Conservation (phyloP, 2,113 vertebrate species). For the Natator depressus region DNA sequence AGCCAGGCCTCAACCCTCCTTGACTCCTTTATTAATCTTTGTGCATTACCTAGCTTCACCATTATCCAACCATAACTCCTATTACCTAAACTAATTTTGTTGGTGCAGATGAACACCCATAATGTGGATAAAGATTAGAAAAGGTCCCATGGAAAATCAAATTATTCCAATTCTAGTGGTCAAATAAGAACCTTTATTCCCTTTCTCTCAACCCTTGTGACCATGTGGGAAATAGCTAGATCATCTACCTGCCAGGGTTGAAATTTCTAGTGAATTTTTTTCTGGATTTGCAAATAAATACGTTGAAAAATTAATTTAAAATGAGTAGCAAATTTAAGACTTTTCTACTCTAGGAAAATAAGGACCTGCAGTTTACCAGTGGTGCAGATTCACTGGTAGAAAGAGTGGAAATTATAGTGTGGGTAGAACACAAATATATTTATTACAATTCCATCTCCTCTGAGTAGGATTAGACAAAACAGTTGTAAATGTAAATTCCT, state of each 20-base stretch:
- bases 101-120: neutral
- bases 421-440: neutral
- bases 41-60: neutral
- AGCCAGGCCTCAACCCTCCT: slow-evolving; percentile 43
- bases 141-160: neutral
- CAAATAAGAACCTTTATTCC: neutral
- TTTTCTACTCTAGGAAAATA: neutral
- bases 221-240: neutral
- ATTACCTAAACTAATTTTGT: neutral
- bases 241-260: neutral
- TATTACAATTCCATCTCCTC: neutral
- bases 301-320: neutral
- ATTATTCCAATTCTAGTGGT: neutral
- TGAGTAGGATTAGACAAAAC: neutral
- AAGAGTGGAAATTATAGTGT: neutral
- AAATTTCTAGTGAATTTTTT: neutral
- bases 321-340: neutral
- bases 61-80: neutral
- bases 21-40: slow-evolving; percentile 3
- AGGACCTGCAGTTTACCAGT: neutral
- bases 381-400: neutral
- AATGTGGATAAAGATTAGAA: neutral
- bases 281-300: neutral
- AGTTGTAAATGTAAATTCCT: neutral
- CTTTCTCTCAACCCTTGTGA: neutral